Evolutionary conservation across 2,888 invertebrate species (phyloP).

Genomic region (Volucella zonaria): DNA sequence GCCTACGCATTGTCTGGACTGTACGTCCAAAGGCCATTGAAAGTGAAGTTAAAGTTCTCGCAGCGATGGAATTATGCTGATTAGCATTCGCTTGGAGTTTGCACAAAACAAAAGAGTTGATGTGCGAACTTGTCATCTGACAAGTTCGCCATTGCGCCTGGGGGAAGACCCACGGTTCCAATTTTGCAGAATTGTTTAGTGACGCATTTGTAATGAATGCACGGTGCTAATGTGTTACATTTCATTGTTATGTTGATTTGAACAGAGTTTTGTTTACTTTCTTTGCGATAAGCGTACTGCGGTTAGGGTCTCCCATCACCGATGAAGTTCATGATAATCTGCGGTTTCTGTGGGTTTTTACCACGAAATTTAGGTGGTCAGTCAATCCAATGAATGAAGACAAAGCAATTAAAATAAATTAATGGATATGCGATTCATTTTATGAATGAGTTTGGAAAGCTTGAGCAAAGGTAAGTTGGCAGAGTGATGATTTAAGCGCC

Average conservation of each 20-base stretch:
- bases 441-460: too few species aligned
- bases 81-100: conserved; percentile 26
- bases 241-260: conserved; percentile 27
- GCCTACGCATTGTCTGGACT: neutral
- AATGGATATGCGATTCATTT: too few species aligned
- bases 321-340: too few species aligned
- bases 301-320: neutral
- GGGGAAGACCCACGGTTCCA: conserved; percentile 16
- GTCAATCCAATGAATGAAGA: too few species aligned
- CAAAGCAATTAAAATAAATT: too few species aligned
- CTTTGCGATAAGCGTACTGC: neutral
- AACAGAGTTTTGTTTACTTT: neutral
- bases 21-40: conserved; percentile 2
- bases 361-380: too few species aligned
- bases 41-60: conserved; percentile 8
- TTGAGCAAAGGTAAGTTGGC: too few species aligned
- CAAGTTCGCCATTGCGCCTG: neutral
- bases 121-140: conserved; percentile 5
- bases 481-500: too few species aligned
- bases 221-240: conserved; percentile 8
- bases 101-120: conserved; percentile 22
- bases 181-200: neutral
- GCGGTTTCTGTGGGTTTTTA: neutral
- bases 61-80: conserved; percentile 5
- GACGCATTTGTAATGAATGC: conserved; percentile 19